Evolutionary conservation across 2,888 invertebrate genomes (phyloP).

Genomic region (Bursaphelenchus okinawaensis): DNA sequence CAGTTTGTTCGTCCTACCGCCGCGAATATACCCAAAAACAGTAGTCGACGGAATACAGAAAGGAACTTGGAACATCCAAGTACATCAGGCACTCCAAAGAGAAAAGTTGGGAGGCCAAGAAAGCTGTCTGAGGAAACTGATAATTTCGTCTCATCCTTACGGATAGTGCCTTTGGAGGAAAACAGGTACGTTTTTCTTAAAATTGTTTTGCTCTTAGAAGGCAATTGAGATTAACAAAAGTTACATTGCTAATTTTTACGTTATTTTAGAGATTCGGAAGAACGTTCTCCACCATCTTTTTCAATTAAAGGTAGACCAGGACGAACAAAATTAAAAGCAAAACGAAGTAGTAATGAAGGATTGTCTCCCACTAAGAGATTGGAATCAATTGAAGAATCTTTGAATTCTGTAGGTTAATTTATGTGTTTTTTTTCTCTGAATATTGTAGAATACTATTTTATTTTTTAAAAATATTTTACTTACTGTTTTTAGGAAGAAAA

Average conservation of each 20-base stretch:
- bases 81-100: not conserved
- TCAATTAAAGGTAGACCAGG: too few species aligned
- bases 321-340: not conserved
- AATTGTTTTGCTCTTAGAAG: not conserved
- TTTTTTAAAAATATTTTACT: not conserved
- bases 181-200: too few species aligned
- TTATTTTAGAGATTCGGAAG: not conserved
- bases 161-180: too few species aligned
- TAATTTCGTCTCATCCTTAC: too few species aligned
- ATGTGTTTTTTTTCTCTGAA: too few species aligned
- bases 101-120: not conserved
- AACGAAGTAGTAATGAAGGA: not conserved
- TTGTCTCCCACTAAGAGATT: not conserved
- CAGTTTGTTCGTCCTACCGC: not conserved
- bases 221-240: not conserved
- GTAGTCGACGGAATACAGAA: too few species aligned
- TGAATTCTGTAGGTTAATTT: not conserved
- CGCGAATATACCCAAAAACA: not conserved
- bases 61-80: too few species aligned
- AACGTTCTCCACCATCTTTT: not conserved
- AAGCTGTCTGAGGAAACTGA: too few species aligned
- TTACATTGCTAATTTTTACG: not conserved
- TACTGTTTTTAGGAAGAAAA: not conserved
- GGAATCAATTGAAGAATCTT: not conserved
- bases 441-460: too few species aligned